phyloP scores from a whole-genome alignment of 2,797 vertebrate genomes.

The Acanthurus lineatus region DNA sequence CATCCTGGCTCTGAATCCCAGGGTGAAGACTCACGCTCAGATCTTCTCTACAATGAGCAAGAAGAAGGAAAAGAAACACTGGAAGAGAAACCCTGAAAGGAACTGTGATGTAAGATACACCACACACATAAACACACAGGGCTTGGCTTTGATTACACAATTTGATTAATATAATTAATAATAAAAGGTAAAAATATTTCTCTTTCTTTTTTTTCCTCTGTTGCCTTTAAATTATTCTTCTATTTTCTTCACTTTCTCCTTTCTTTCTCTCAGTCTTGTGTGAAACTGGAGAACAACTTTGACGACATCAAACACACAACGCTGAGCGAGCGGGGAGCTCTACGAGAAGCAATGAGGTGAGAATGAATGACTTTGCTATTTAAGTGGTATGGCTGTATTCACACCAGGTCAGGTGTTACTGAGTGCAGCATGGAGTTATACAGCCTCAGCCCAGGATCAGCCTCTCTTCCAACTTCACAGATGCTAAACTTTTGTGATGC shows the following conservation, averaged over 20 bases:
- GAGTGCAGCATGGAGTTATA: too few relatives aligned
- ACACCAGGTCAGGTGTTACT: too few relatives aligned
- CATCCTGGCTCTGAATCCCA: conserved; percentile 92
- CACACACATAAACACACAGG: background rate
- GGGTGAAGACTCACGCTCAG: conserved; percentile 84
- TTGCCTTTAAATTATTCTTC: background rate
- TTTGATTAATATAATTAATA: too few relatives aligned
- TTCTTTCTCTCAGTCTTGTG: conserved; percentile 82
- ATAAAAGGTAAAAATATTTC: too few relatives aligned
- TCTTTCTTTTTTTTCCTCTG: too few relatives aligned
- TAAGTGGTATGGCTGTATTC: too few relatives aligned
- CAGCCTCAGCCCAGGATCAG: too few relatives aligned
- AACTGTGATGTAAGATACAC: conserved; percentile 87
- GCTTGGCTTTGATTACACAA: too few relatives aligned
- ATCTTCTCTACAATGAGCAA: conserved; percentile 89
- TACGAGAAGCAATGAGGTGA: conserved; percentile 76
- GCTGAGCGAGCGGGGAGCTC: conserved; percentile 89
- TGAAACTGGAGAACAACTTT: conserved; percentile 94
- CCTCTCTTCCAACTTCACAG: too few relatives aligned
- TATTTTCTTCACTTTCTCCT: background rate
- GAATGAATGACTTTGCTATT: background rate
- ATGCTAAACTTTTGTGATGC: too few relatives aligned
- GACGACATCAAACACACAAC: conserved; percentile 95
- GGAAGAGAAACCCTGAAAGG: conserved; percentile 92
- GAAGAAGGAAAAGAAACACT: conserved; percentile 91